Conservation (phyloP, 1,140 invertebrate genomes). For the Bombus sylvicola region DNA sequence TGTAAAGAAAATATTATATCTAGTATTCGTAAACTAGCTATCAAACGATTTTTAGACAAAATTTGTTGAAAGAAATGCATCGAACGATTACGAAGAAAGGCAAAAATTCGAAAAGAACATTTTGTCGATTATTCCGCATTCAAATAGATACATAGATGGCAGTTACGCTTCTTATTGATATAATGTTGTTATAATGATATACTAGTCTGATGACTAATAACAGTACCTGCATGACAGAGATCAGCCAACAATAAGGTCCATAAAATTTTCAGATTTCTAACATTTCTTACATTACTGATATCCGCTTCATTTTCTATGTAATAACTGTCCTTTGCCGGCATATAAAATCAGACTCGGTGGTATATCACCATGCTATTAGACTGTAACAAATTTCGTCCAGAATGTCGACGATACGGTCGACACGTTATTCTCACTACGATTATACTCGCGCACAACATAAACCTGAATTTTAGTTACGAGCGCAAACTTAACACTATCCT, state of each 20-base stretch:
- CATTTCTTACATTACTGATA: constrained; percentile 53
- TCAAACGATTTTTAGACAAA: neutral
- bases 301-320: constrained; percentile 38
- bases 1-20: neutral
- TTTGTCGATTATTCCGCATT: neutral
- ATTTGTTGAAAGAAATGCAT: neutral
- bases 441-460: neutral
- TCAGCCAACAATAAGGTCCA: constrained; percentile 45
- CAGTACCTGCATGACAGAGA: constrained; percentile 45
- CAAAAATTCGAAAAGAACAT: neutral
- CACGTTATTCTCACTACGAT: constrained; percentile 20
- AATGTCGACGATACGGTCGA: neutral
- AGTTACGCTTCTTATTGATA: constrained; percentile 57
- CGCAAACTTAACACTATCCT: constrained; percentile 1
- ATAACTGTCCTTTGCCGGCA: constrained; percentile 35
- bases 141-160: constrained; percentile 52
- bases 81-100: neutral
- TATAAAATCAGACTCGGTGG: constrained; percentile 76
- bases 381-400: constrained; percentile 55
- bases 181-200: constrained; percentile 57
- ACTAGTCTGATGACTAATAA: constrained; percentile 53
- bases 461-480: neutral
- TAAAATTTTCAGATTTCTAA: constrained; percentile 64
- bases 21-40: neutral
- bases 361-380: constrained; percentile 49